phyloP scores from a whole-genome alignment of 2,888 invertebrate genomes.

The Glaucopsyche alexis region DNA sequence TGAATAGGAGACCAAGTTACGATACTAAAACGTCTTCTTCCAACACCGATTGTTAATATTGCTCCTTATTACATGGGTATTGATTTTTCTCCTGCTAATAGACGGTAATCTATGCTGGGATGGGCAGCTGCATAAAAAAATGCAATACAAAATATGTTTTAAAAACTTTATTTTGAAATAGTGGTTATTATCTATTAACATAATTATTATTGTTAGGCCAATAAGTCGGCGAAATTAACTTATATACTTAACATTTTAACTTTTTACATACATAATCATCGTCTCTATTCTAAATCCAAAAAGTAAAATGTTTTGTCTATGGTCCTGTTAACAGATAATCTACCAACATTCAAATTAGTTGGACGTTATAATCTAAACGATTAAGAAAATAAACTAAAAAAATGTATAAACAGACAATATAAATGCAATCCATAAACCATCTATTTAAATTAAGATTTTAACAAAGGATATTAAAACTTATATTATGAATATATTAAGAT shows the following conservation, averaged over 20 bases:
- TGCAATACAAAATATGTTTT: conserved; percentile 40
- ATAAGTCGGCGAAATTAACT: conserved; percentile 64
- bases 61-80: too few relatives aligned
- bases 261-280: conserved; percentile 28
- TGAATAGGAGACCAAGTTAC: too few relatives aligned
- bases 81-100: too few relatives aligned
- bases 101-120: too few relatives aligned
- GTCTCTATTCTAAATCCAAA: conserved; percentile 10
- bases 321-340: conserved; percentile 73
- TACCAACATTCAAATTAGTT: conserved; percentile 68
- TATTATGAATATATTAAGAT: conserved; percentile 59
- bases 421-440: conserved; percentile 77
- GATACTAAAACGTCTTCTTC: too few relatives aligned
- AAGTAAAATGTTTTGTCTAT: conserved; percentile 31
- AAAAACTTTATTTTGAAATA: conserved; percentile 76
- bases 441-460: conserved; percentile 70
- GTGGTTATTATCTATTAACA: conserved; percentile 80
- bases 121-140: conserved; percentile 16
- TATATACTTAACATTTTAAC: conserved; percentile 53
- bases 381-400: conserved; percentile 73
- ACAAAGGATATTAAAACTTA: conserved; percentile 66
- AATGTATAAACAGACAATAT: conserved; percentile 76
- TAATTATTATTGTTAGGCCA: conserved; percentile 73
- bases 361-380: conserved; percentile 61
- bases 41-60: too few relatives aligned